Evolutionary conservation across 2,113 vertebrate species (phyloP), one percentile per base, ranked within the genome.

Genomic region (Pachycephala philippinensis): DNA sequence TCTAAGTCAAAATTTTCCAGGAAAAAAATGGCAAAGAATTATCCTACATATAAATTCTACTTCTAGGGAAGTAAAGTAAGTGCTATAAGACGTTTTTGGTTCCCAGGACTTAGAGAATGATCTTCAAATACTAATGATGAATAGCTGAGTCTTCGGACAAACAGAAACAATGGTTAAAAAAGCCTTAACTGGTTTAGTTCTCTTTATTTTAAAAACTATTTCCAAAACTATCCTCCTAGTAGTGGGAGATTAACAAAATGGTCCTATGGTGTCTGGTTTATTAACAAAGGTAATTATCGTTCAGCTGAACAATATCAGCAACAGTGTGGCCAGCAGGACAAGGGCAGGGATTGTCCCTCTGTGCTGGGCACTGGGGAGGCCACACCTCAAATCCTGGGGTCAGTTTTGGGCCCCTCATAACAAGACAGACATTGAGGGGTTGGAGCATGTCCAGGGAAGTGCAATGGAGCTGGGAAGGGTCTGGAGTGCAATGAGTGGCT

Each of bases 11-110:
- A 37, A 27, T 17, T 57, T 82, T 76, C 14, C 9, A 56, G n/a
- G 26, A 57, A 50, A 13, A 47, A 40, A 61, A n/a, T 1, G 0
- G 12, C 23, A 28, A 69, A 24, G 19, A 49, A 26, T 3, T 13
- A 30, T 22, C 28, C 14, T 18, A 10, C 3, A 20, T 27, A 35
- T 30, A 52, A 50, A 57, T 39, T 75, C 33, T 42, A 28, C 7
- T 9, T 64, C 16, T 31, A 47, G 2, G 10, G 16, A 75, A 61
- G 8, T 30, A 54, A 68, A 75, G 54, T 8, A 50, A 60, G 19
- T 57, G 19, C 7, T 42, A 42, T 33, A 79, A 64, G 2, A 21
- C 19, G 2, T 2, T 85, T 54, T 35, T 30, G 11, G 3, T 54
- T 71, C 24, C 33, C 53, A 68, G 0, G 2, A 52, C 27, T 42